These are phyloP conservation scores for Lanius collurio DNA, from an alignment of 2,113 vertebrate species.

Conservation along the genomic window DNA sequence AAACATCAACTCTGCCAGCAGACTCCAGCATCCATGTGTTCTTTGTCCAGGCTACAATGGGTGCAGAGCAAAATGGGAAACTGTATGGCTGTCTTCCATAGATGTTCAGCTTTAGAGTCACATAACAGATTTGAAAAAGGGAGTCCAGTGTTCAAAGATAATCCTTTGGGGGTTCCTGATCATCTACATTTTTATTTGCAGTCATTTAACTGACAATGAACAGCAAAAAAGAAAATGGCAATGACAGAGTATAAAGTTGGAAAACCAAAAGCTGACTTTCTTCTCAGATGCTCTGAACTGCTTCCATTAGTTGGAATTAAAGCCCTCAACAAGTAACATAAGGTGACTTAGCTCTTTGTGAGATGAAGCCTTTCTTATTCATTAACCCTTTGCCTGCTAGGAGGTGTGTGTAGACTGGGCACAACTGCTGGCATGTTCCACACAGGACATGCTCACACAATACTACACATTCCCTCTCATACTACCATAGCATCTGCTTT, in stretches of 20 bases:
- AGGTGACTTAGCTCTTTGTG: background rate
- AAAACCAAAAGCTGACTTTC: background rate
- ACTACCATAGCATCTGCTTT: background rate
- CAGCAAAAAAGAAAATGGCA: background rate
- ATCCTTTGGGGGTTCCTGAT: background rate
- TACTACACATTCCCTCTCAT: background rate
- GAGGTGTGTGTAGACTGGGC: background rate
- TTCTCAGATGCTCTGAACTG: background rate
- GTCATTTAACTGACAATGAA: background rate
- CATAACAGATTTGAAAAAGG: background rate
- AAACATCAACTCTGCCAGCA: background rate
- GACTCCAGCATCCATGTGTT: background rate
- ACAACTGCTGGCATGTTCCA: background rate
- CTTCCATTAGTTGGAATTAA: background rate
- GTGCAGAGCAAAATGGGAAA: background rate
- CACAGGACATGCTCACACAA: background rate
- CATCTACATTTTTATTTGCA: background rate
- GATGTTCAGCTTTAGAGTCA: background rate
- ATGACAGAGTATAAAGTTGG: background rate
- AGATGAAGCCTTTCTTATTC: background rate
- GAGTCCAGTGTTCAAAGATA: background rate
- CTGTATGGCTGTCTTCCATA: background rate
- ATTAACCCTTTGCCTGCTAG: background rate
- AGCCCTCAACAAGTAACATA: background rate
- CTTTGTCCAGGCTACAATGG: background rate